These are phyloP conservation scores for Garrulus glandarius DNA, from an alignment of 2,797 vertebrate species.

Conservation along the genomic window DNA sequence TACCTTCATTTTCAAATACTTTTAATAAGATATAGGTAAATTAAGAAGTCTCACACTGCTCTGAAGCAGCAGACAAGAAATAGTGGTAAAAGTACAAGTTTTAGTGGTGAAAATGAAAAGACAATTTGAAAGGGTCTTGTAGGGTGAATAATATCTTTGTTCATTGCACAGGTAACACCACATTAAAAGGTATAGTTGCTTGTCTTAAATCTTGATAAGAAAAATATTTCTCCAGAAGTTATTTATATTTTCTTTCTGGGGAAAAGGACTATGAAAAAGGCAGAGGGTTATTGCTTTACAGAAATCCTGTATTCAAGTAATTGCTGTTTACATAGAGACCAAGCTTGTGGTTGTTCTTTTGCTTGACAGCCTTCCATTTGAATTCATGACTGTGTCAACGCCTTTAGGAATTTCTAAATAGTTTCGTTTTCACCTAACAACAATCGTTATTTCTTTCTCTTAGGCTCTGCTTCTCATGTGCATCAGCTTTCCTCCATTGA, in stretches of 20 bases:
- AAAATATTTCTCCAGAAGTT: conserved; percentile 21
- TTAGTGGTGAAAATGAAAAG: neutral
- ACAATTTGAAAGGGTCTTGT: neutral
- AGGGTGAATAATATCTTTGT: neutral
- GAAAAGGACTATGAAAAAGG: neutral
- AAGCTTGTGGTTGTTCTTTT: neutral
- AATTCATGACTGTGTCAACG: neutral
- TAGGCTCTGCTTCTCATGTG: neutral
- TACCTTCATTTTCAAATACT: neutral
- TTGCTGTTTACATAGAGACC: neutral
- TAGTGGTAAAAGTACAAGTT: neutral
- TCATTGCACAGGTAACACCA: neutral
- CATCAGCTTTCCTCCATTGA: neutral
- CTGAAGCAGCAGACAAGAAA: neutral
- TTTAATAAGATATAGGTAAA: neutral
- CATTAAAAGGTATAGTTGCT: neutral
- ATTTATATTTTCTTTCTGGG: neutral
- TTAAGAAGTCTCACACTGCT: neutral
- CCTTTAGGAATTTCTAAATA: neutral
- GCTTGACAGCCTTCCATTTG: neutral
- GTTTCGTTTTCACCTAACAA: neutral
- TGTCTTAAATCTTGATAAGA: neutral
- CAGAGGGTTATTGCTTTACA: neutral
- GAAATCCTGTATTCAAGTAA: neutral
- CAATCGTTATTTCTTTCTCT: neutral